Percentiles rank a stretch among this genome's conserved stretches.
These are phyloP conservation scores for Chelon labrosus DNA, from an alignment of 2,797 vertebrate species.

Conservation along the genomic window DNA sequence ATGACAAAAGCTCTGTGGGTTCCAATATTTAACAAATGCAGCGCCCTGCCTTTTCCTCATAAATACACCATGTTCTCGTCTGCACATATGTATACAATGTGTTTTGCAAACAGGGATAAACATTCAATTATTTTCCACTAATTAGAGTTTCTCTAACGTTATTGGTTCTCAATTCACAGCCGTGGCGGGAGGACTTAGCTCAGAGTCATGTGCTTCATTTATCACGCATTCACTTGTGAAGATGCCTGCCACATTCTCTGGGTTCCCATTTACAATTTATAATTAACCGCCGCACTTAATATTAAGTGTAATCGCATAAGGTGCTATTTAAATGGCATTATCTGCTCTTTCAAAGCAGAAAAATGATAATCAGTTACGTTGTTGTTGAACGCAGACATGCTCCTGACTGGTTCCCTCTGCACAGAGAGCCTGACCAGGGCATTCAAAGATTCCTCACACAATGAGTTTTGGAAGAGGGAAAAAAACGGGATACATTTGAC, in stretches of 20 bases:
- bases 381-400: too few relatives aligned
- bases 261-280: too few relatives aligned
- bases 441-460: too few relatives aligned
- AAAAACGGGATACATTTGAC: too few relatives aligned
- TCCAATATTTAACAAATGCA: not conserved
- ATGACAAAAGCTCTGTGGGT: constrained; percentile 1
- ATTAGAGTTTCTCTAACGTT: not conserved
- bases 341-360: too few relatives aligned
- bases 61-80: not conserved
- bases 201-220: not conserved
- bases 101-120: constrained; percentile 13
- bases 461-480: too few relatives aligned
- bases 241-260: not conserved
- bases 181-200: not conserved
- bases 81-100: not conserved
- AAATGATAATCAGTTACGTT: too few relatives aligned
- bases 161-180: not conserved
- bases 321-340: not conserved
- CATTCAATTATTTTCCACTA: not conserved
- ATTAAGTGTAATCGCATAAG: too few relatives aligned
- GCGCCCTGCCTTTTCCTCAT: not conserved
- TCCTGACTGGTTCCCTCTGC: too few relatives aligned
- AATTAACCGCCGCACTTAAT: too few relatives aligned
- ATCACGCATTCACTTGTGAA: constrained; percentile 5
- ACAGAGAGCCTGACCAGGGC: too few relatives aligned